Evolutionary conservation across 2,113 vertebrate genomes (phyloP).

Genomic region (Platichthys stellatus): DNA sequence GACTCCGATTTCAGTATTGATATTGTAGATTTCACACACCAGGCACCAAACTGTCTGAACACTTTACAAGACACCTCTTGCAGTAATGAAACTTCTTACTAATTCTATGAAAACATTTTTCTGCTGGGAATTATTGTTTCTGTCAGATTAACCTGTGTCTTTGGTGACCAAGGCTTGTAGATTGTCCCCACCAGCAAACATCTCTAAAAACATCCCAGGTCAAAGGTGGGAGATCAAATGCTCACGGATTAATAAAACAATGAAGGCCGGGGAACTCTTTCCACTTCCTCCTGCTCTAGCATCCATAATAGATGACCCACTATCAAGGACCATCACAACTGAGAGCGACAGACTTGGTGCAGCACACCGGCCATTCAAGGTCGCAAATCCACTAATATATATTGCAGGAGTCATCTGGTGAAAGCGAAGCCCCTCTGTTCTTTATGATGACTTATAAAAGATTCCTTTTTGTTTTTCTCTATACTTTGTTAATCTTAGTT

Average conservation of each 20-base stretch:
- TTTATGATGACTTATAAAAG: slow-evolving; percentile 72
- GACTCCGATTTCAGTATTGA: slow-evolving; percentile 79
- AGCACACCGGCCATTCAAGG: slow-evolving; percentile 75
- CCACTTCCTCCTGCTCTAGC: slow-evolving; percentile 58
- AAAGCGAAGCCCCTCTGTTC: slow-evolving; percentile 61
- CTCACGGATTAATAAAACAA: slow-evolving; percentile 75
- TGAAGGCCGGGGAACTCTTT: slow-evolving; percentile 37
- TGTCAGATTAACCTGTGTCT: too few species aligned
- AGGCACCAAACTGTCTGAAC: slow-evolving; percentile 77
- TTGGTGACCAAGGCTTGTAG: too few species aligned
- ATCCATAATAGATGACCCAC: slow-evolving; percentile 91
- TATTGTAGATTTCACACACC: slow-evolving; percentile 79
- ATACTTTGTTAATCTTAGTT: slow-evolving; percentile 75
- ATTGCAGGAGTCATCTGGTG: slow-evolving; percentile 80
- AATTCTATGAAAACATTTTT: too few species aligned
- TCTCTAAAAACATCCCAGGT: slow-evolving; percentile 45
- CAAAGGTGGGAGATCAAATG: slow-evolving; percentile 60
- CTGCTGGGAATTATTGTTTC: too few species aligned
- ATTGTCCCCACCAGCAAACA: background rate
- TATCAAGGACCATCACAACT: slow-evolving; percentile 82
- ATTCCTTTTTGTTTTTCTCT: slow-evolving; percentile 74
- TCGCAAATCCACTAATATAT: slow-evolving; percentile 84
- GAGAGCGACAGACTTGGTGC: slow-evolving; percentile 41
- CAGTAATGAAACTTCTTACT: too few species aligned
- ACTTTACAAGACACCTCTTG: too few species aligned